These are phyloP conservation scores for Cariama cristata DNA, from an alignment of 2,113 vertebrate genomes.

Conservation along the genomic window DNA sequence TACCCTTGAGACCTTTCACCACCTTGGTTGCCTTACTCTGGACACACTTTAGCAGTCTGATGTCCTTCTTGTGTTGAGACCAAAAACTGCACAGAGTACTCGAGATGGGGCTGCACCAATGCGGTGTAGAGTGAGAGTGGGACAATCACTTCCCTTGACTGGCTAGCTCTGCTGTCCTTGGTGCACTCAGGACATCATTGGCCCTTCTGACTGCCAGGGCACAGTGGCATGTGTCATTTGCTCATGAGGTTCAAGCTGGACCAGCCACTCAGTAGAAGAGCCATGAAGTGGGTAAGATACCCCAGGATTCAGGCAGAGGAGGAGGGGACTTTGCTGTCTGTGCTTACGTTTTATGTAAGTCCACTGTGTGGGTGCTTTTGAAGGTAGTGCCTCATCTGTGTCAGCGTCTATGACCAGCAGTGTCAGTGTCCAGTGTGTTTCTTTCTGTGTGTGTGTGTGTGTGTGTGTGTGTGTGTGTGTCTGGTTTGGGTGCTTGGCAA, in stretches of 20 bases:
- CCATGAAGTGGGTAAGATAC: not conserved
- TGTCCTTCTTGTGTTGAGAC: not conserved
- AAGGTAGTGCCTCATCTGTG: not conserved
- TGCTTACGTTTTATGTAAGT: not conserved
- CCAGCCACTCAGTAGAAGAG: not conserved
- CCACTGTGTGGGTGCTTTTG: not conserved
- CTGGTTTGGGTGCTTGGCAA: not conserved
- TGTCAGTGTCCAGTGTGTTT: not conserved
- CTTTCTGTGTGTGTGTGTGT: too few species aligned
- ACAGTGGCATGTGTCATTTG: too few species aligned
- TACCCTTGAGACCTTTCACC: not conserved
- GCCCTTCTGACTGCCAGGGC: not conserved
- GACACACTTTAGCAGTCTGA: not conserved
- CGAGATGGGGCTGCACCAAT: not conserved
- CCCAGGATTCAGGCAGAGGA: not conserved
- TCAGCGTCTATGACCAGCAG: not conserved
- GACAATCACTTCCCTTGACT: not conserved
- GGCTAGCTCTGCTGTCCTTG: too few species aligned
- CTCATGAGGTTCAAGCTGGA: not conserved
- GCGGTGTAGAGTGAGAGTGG: not conserved
- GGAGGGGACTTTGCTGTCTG: accelerated
- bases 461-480: not conserved
- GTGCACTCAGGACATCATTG: accelerated
- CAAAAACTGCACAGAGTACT: not conserved
- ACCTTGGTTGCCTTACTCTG: not conserved